Base-by-base conservation (phyloP, 37 sponge, comb jelly and placozoan species). In the Eunapius fragilis region DNA sequence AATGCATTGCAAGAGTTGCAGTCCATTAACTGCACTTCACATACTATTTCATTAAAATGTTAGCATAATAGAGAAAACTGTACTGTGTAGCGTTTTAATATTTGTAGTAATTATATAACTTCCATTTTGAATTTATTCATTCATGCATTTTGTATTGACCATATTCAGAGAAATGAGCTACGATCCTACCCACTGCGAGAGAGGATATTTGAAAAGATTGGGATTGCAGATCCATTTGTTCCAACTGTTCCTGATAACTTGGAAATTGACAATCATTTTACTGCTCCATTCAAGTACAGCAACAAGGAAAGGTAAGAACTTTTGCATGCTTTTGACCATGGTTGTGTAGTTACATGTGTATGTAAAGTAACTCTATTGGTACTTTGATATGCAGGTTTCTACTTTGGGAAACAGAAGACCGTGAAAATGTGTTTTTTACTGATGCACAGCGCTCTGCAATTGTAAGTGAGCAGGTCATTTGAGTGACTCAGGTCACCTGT, bases 341-440 rank as follows among this genome's bases (percentile, higher is more conserved):
- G 24, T 3, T 81, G 69, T 26, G 32, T 13, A 14, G 28, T n/a
- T n/a, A n/a, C n/a, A n/a, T n/a, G n/a, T n/a, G n/a, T n/a, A n/a
- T n/a, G n/a, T n/a, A n/a, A n/a, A n/a, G n/a, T n/a, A n/a, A n/a
- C n/a, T n/a, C n/a, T n/a, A n/a, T n/a, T n/a, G n/a, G n/a, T 27
- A 36, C 31, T 25, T 24, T 7, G 26, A 0, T 19, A 19, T 72
- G 31, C 49, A 71, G 71, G 49, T 86, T 75, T 70, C 50, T 74
- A 0, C n/a, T 25, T 0, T 75, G 75, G 74, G 76, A 75, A 6
- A 12, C 0, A 24, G 31, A 47, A 27, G 69, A 84, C 35, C 41
- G 17, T 7, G 84, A 84, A 33, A 84, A 84, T 48, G 58, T 58
- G 58, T 84, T 84, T 28, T 86, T 86, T 47, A 41, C 72, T 1